Evolutionary conservation across 2,797 vertebrate genomes (phyloP), one percentile per base, ranked within the genome.

Genomic region (Mastacembelus armatus): DNA sequence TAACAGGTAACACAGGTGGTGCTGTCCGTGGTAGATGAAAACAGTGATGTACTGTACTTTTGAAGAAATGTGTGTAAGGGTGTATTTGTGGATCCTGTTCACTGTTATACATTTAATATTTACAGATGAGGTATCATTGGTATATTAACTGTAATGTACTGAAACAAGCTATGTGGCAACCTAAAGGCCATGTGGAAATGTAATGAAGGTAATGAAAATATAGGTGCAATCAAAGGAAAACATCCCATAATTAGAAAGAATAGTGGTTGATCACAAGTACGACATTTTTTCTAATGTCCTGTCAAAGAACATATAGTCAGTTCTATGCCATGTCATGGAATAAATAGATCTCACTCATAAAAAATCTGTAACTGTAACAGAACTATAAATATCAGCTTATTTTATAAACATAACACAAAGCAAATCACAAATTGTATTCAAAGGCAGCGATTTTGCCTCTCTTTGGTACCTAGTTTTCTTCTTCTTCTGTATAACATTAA

Each of bases 351-450:
- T n/a, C 60, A n/a, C 69, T 68, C 2, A 81, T 48, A 71, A 81
- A 83, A 43, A 83, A 84, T 64, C 16, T 74, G 63, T 55, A 67
- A 50, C 58, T 79, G 58, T 68, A 74, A 87, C 74, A 88, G 58
- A 78, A 81, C 57, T 77, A 88, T 90, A 89, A 90, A 91, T 85
- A 88, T 78, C 66, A 89, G 52, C 69, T 91, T 85, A 84, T 88
- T 64, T 77, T 58, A 55, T 45, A 19, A 68, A 81, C 61, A 79
- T 76, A 77, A 66, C 24, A 58, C 33, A 39, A 57, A 56, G 32
- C 22, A 62, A 52, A 10, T 54, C n/a, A 62, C 56, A 78, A 54
- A 67, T 30, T 1, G 51, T 39, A 30, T 61, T 79, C 4, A 65
- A 63, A 76, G 50, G 40, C 42, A 59, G 58, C 26, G 4, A 48